Percentiles rank a stretch among this genome's conserved stretches.
Evolutionary conservation across 1,140 invertebrate species (phyloP).

Genomic region (Magallana ariakensis): DNA sequence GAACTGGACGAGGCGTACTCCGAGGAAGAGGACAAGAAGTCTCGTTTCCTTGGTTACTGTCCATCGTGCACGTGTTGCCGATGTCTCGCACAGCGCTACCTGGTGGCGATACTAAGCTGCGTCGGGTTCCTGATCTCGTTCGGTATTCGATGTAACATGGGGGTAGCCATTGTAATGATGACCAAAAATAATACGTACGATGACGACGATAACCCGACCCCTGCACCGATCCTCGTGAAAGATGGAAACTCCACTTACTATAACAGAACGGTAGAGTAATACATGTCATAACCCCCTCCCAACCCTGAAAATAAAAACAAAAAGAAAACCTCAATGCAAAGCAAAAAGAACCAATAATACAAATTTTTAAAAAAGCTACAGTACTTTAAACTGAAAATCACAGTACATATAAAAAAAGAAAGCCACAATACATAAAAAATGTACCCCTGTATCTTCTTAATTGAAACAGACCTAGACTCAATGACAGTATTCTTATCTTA

Average conservation of each 20-base stretch:
- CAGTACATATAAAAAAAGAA: too few species aligned
- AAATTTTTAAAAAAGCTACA: too few species aligned
- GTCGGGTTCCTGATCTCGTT: slow-evolving; percentile 80
- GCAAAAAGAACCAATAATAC: too few species aligned
- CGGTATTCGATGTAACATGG: slow-evolving; percentile 89
- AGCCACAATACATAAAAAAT: too few species aligned
- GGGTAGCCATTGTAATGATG: slow-evolving; percentile 93
- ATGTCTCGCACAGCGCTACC: slow-evolving; percentile 73
- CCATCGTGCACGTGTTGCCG: slow-evolving; percentile 54
- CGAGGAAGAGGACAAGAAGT: slow-evolving; percentile 69
- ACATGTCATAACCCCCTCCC: too few species aligned
- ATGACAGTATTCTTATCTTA: too few species aligned
- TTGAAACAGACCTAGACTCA: too few species aligned
- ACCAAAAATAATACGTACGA: slow-evolving; percentile 79
- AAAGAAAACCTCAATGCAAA: too few species aligned
- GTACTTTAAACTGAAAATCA: too few species aligned
- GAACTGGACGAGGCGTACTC: slow-evolving; percentile 78
- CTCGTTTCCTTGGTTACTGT: slow-evolving; percentile 44
- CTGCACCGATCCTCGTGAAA: background rate
- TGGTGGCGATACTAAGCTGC: slow-evolving; percentile 76
- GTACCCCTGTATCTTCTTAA: too few species aligned
- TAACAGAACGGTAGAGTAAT: slow-evolving; percentile 11
- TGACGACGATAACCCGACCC: background rate
- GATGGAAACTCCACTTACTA: background rate
- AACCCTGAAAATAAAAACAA: too few species aligned